These are phyloP conservation scores for Anguilla obscura DNA, from an alignment of 2,797 vertebrate genomes.

Conservation along the genomic window DNA sequence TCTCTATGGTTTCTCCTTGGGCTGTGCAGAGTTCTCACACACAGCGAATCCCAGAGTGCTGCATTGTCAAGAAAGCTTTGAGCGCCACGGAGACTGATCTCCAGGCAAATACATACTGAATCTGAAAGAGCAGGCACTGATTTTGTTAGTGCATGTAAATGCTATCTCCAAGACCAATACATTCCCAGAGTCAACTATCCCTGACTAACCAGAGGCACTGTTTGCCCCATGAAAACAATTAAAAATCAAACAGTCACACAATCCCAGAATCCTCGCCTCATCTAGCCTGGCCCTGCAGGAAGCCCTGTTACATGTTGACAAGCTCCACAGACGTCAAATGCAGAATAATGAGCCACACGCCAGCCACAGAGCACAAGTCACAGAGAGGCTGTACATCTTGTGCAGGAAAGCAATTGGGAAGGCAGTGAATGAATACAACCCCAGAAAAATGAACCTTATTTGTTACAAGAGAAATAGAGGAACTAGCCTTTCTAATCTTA, in stretches of 20 bases:
- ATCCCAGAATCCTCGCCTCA: neutral
- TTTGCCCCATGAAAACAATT: neutral
- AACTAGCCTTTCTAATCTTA: neutral
- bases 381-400: conserved; percentile 3
- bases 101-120: conserved; percentile 3
- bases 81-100: neutral
- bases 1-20: neutral
- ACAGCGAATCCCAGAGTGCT: neutral
- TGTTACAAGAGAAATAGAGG: neutral
- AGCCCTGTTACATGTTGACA: neutral
- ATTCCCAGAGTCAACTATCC: neutral
- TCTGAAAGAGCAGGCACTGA: neutral
- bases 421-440: neutral
- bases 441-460: neutral
- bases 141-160: neutral
- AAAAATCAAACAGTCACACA: neutral
- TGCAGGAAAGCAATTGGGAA: neutral
- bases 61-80: neutral
- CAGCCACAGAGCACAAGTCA: neutral
- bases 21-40: neutral
- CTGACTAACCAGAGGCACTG: neutral
- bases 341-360: conserved; percentile 25
- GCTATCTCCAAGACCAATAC: neutral
- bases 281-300: conserved; percentile 4
- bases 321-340: conserved; percentile 6